Evolutionary conservation across 2,113 vertebrate genomes (phyloP).

Genomic region (Eurystomus gularis): DNA sequence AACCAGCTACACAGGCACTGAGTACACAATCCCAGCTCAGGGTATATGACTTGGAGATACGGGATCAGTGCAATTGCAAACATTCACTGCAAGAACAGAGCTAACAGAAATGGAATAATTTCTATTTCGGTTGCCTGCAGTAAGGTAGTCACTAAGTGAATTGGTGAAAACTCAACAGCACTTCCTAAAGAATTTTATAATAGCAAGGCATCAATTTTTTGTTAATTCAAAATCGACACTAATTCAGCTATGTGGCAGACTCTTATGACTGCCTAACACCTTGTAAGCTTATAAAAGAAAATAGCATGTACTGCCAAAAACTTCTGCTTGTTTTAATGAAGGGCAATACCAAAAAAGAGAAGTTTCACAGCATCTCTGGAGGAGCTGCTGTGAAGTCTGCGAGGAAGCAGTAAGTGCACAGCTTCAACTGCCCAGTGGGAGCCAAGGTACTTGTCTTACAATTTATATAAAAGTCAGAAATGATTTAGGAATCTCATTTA

Average conservation of each 20-base stretch:
- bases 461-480: neutral
- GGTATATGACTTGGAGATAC: neutral
- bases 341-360: neutral
- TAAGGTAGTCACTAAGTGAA: neutral
- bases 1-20: neutral
- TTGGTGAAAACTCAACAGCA: neutral
- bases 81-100: neutral
- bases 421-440: neutral
- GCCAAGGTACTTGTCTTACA: neutral
- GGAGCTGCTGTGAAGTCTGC: neutral
- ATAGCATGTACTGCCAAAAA: neutral
- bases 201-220: neutral
- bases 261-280: neutral
- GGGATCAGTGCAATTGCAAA: neutral
- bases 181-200: neutral
- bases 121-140: neutral
- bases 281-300: constrained; percentile 5
- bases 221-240: neutral
- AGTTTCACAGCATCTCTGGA: neutral
- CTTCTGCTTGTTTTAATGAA: constrained; percentile 12
- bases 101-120: neutral
- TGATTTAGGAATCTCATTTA: neutral
- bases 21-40: neutral
- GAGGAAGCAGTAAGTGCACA: neutral
- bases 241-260: neutral